Evolutionary conservation across 23 tunicate species (phyloP), one percentile per base, ranked within the genome.

Genomic region (Oikopleura dioica): DNA sequence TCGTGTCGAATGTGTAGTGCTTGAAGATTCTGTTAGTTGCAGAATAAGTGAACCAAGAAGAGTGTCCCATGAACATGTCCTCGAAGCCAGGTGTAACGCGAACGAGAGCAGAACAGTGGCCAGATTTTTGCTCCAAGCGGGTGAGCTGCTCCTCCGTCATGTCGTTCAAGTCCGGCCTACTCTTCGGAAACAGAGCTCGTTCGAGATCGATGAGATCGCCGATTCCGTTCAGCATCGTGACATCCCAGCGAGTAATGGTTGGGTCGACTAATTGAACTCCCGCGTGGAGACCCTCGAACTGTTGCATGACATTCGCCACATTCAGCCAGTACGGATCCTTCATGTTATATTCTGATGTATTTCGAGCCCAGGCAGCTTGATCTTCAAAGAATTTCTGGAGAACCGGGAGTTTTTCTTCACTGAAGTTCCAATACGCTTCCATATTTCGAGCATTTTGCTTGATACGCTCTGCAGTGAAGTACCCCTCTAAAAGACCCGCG

Each of bases 31-130:
- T 50, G 0, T 67, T 33, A 63, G 72, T 79, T 35, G 81, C 81
- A 36, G 77, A 38, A 36, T 79, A 79, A 0, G 38, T 1, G 36
- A 79, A 79, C 81, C 81, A 79, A 37, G 77, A 68, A 51, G 38
- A 34, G 0, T 79, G 81, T 0, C 81, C 81, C 81, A 79, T 79
- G 1, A 35, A 79, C n/a, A 79, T 0, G 30, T 79, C 37, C 50
- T 79, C 81, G 32, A 0, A 79, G n/a, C 81, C 81, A 0, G 81
- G 79, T 0, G 81, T 79, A 31, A 69, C 78, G 68, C 72, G 69
- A 0, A 79, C 44, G 30, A 79, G 79, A n/a, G 81, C 81, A 12
- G 81, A 79, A 72, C 81, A 79, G 68, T 79, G 81, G 63, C 81
- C 81, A 30, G 36, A 36, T 36, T 37, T 37, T 34, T 79, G 81